phyloP scores from a whole-genome alignment of 2,113 vertebrate species.

The Neogobius melanostomus region DNA sequence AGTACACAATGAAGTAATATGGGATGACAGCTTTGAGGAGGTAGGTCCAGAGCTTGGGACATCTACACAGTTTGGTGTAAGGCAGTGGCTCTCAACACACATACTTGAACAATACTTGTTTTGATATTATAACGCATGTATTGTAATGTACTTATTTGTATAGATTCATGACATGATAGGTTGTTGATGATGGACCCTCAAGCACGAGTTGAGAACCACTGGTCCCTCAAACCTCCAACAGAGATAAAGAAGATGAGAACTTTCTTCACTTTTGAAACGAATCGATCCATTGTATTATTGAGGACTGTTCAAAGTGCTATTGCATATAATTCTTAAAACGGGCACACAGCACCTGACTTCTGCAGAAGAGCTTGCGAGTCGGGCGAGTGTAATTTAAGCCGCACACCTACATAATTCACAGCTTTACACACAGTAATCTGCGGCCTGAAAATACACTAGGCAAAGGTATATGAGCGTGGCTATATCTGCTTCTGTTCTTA shows the following conservation, averaged over 20 bases:
- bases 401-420: slow-evolving; percentile 10
- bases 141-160: no score
- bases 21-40: no score
- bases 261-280: neutral
- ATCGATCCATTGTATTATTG: neutral
- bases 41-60: no score
- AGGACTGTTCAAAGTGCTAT: neutral
- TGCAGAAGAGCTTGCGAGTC: slow-evolving; percentile 1
- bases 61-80: no score
- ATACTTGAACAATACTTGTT: no score
- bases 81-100: no score
- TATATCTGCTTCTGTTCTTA: neutral
- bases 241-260: neutral
- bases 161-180: no score
- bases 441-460: slow-evolving; percentile 4
- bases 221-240: neutral
- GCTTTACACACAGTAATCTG: slow-evolving; percentile 3
- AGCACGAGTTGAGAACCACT: no score
- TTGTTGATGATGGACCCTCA: no score
- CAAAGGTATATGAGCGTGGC: neutral
- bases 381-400: neutral
- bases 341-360: neutral
- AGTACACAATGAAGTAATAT: no score
- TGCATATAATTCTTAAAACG: neutral
- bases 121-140: no score